A percentile compares a stretch with the other conserved stretches of the same genome.
Conservation (phyloP, 2,113 vertebrate species). For the Dinomys branickii region DNA sequence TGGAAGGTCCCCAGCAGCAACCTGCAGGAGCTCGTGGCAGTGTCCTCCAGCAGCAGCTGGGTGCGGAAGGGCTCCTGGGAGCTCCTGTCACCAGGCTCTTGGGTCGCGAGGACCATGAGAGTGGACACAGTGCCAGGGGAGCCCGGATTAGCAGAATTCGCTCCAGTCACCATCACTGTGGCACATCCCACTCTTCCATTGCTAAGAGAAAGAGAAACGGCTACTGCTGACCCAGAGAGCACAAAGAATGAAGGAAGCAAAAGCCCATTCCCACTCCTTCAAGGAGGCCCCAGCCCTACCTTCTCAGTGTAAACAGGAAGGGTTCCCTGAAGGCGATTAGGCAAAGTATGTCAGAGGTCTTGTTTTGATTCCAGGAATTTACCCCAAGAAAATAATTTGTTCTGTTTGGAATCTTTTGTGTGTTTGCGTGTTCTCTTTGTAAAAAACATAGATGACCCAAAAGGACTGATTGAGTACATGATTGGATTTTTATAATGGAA, state of each 20-base stretch:
- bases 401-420: neutral
- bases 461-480: neutral
- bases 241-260: neutral
- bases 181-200: fast-evolving
- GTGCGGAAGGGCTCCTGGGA: neutral
- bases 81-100: neutral
- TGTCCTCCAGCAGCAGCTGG: neutral
- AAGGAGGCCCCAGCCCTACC: fast-evolving
- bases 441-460: constrained; percentile 16
- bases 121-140: no score
- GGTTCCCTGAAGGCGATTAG: neutral
- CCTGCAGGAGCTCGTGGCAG: neutral
- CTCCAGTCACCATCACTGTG: neutral
- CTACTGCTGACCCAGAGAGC: neutral
- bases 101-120: no score
- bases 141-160: neutral
- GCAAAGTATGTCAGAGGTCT: neutral
- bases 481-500: neutral
- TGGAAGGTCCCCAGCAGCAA: neutral
- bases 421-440: neutral
- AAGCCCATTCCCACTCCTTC: neutral
- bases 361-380: constrained; percentile 10
- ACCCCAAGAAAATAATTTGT: neutral
- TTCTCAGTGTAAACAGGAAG: neutral
- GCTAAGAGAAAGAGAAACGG: neutral